These are phyloP conservation scores for Cichlasoma orientale DNA, from an alignment of 2,797 vertebrate genomes.

Conservation along the genomic window DNA sequence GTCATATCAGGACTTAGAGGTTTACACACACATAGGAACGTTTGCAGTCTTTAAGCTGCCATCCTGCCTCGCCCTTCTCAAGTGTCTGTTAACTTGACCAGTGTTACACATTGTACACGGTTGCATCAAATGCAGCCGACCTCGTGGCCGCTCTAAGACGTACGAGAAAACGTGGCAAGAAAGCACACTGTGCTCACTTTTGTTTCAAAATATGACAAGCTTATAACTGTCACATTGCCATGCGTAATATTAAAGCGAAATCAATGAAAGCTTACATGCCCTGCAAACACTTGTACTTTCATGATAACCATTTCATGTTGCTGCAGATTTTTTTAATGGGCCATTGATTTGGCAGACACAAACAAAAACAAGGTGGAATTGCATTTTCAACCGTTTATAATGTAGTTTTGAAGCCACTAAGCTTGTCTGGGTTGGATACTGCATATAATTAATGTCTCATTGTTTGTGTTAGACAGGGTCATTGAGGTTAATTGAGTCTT, in stretches of 20 bases:
- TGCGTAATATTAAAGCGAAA: conserved; percentile 6
- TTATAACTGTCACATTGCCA: conserved; percentile 5
- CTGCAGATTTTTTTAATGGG: conserved; percentile 57
- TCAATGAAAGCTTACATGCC: conserved; percentile 10
- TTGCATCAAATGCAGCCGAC: conserved; percentile 8
- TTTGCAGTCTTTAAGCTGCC: not conserved
- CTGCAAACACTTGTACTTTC: conserved; percentile 40
- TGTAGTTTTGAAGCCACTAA: conserved; percentile 62
- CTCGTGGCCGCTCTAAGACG: not conserved
- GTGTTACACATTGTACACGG: not conserved
- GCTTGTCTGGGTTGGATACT: conserved; percentile 68
- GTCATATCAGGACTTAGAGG: not conserved
- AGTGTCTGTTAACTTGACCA: not conserved
- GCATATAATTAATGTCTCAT: conserved; percentile 79
- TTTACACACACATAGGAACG: not conserved
- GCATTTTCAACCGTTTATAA: conserved; percentile 66
- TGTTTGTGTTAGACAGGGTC: conserved; percentile 78
- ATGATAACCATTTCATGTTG: conserved; percentile 45
- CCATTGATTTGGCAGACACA: conserved; percentile 59
- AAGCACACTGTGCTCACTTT: not conserved
- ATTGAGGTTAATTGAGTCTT: conserved; percentile 84
- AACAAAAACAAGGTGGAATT: conserved; percentile 66
- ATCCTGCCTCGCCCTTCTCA: not conserved
- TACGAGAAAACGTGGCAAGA: not conserved
- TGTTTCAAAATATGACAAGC: conserved; percentile 23